These are phyloP conservation scores for Ceratotherium simum DNA, from an alignment of 2,113 vertebrate species.

Conservation along the genomic window DNA sequence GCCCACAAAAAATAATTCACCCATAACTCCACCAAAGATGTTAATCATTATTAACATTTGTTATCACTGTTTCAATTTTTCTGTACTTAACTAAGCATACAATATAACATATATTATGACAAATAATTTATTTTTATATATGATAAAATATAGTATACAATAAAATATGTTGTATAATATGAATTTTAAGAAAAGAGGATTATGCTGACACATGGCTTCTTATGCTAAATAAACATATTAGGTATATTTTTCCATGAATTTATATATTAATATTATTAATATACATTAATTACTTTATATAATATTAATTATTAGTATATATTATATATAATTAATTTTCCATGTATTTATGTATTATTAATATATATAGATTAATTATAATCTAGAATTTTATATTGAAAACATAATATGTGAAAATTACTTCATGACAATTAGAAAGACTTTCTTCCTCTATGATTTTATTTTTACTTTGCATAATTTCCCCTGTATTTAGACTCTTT, in stretches of 20 bases:
- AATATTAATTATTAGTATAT: no score
- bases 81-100: not conserved
- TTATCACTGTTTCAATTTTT: not conserved
- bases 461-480: constrained; percentile 24
- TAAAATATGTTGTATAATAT: not conserved
- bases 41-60: not conserved
- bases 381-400: not conserved
- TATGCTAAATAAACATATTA: not conserved
- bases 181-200: not conserved
- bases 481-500: not conserved
- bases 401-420: not conserved
- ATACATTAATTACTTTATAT: no score
- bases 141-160: not conserved
- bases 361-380: not conserved
- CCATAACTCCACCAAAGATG: not conserved
- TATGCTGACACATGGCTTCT: not conserved
- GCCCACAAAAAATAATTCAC: not conserved
- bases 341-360: not conserved
- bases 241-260: not conserved
- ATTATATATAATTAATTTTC: not conserved
- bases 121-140: not conserved
- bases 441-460: not conserved
- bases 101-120: not conserved
- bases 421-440: not conserved
- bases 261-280: not conserved